Evolutionary conservation across 2,113 vertebrate species (phyloP), one percentile per base, ranked within the genome.

Genomic region (Eulemur rufifrons): DNA sequence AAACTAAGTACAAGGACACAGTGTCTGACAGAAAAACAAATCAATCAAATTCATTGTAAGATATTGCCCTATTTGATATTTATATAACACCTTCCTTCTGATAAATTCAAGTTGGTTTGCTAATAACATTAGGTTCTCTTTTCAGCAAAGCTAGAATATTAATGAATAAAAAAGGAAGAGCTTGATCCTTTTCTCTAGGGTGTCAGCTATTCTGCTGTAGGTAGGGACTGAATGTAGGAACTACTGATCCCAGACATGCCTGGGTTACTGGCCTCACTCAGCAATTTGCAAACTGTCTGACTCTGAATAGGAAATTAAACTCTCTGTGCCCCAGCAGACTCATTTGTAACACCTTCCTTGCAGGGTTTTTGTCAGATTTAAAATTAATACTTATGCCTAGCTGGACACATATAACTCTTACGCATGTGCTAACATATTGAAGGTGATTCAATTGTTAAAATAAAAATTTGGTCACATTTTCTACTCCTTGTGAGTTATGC

Each of bases 171-270:
- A 21, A 13, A 59, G 25, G 14, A 54, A 59, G 18, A 42, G 23
- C 32, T 69, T 20, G 0, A 5, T 81, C n/a, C 11, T 54, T 9
- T 32, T 54, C 32, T 21, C 25, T 4, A 7, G 3, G 15, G 52
- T 50, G n/a, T 56, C 39, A 20, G 76, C n/a, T 5, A 4, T 10
- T 47, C 0, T 4, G 32, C 34, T 12, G 0, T 18, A 14, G n/a
- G 14, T 2, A n/a, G 2, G 23, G n/a, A 11, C 27, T 0, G 52
- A 6, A 27, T 29, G 0, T 1, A 8, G 61, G 12, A 18, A 25
- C 18, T 61, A 13, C 6, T 12, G 15, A 47, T 69, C 5, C 39
- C 66, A 11, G 45, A 52, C 32, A 34, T 32, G 8, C 7, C 6
- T 9, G 52, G 61, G 4, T 6, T 10, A 2, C 18, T 15, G 42